A percentile compares a stretch with the other conserved stretches of the same genome.
phyloP scores from a whole-genome alignment of 2,113 vertebrate species.

The Cochlearius cochlearius region DNA sequence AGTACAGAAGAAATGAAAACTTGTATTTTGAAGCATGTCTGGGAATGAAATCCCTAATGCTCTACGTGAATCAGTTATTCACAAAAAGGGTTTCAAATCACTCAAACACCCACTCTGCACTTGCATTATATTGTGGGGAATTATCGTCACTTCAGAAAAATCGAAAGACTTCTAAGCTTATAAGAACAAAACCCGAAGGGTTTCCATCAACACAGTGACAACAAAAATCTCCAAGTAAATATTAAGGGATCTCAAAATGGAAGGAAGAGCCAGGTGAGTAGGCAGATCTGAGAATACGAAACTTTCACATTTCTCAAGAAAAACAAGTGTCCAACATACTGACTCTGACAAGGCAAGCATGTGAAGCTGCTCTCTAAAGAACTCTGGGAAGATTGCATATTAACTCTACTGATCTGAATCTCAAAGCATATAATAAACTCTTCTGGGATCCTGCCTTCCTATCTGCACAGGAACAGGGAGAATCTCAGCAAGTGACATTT shows the following conservation, averaged over 20 bases:
- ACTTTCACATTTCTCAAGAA: background rate
- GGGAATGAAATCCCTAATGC: background rate
- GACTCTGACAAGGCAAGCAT: background rate
- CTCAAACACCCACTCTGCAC: background rate
- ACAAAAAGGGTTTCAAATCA: background rate
- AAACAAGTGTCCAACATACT: background rate
- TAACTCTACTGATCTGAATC: background rate
- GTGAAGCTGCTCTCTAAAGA: background rate
- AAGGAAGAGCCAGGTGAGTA: background rate
- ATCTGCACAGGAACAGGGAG: background rate
- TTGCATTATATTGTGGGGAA: background rate
- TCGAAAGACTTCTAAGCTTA: background rate
- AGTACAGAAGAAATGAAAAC: background rate
- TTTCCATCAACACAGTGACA: background rate
- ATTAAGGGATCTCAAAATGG: background rate
- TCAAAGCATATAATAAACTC: background rate
- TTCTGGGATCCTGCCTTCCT: background rate
- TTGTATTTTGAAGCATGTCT: background rate
- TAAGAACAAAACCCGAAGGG: background rate
- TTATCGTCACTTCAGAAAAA: background rate
- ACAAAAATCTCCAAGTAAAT: background rate
- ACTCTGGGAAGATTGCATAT: background rate
- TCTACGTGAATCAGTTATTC: background rate
- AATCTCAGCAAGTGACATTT: background rate
- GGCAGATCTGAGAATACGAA: background rate